phyloP scores from a whole-genome alignment of 2,113 vertebrate genomes.

The Ptilonorhynchus violaceus region DNA sequence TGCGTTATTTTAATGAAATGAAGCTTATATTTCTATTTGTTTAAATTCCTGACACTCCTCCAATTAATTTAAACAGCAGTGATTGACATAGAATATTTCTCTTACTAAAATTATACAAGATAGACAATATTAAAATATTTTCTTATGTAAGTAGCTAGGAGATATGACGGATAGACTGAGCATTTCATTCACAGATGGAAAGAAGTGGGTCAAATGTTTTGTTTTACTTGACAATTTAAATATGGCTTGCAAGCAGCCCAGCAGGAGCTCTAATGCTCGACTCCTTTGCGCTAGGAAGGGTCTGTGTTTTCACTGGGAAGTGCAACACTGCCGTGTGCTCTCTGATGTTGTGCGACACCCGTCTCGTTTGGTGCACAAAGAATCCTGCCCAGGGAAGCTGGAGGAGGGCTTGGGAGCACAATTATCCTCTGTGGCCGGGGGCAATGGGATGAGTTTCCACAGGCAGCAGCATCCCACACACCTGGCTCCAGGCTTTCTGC shows the following conservation, averaged over 20 bases:
- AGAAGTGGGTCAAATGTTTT: not conserved
- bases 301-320: accelerated
- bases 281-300: not conserved
- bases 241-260: not conserved
- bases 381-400: not conserved
- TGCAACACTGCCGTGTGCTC: not conserved
- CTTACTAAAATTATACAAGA: not conserved
- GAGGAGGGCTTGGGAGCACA: not conserved
- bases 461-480: not conserved
- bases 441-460: not conserved
- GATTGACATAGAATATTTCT: not conserved
- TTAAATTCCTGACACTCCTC: not conserved
- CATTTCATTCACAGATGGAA: not conserved
- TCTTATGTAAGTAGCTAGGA: not conserved
- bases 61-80: not conserved
- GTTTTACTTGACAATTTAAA: not conserved
- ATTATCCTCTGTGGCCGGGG: not conserved
- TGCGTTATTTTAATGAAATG: not conserved
- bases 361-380: not conserved
- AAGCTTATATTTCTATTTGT: not conserved
- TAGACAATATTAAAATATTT: not conserved
- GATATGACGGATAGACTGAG: not conserved
- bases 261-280: not conserved
- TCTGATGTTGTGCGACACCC: accelerated
- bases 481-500: not conserved